Evolutionary conservation across 2,113 vertebrate species (phyloP).

Genomic region (Microtus montanus): DNA sequence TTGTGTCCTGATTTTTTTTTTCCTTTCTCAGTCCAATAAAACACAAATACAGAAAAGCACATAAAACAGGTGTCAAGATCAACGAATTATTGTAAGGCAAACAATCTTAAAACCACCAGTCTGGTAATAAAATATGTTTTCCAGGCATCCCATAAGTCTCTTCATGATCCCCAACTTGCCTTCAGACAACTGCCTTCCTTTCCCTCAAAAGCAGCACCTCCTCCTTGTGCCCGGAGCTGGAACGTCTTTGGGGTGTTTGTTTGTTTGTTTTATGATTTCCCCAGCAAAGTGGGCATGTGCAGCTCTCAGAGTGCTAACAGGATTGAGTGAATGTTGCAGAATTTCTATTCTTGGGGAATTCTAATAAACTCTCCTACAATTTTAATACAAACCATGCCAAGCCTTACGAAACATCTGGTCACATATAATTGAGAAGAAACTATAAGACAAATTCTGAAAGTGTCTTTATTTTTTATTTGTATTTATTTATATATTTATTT

Average conservation of each 20-base stretch:
- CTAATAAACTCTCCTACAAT: background rate
- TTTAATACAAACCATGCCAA: background rate
- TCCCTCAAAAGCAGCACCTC: background rate
- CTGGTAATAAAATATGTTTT: background rate
- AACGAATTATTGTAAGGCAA: background rate
- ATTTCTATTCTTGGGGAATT: background rate
- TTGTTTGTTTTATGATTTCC: background rate
- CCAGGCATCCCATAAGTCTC: background rate
- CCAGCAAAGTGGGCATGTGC: background rate
- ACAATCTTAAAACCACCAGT: background rate
- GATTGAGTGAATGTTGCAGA: background rate
- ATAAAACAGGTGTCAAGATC: background rate
- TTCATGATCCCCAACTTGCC: background rate
- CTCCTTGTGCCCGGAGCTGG: background rate
- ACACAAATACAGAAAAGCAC: background rate
- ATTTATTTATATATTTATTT: background rate
- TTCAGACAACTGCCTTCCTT: too few species aligned
- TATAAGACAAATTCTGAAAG: background rate
- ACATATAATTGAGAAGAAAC: background rate
- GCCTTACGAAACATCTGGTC: background rate
- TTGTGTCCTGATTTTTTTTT: background rate
- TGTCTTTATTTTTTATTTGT: background rate
- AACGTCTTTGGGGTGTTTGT: background rate
- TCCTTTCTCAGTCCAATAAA: background rate
- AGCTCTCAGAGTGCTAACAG: background rate